Evolutionary conservation across 35 echinoderm and acorn worm species (phyloP).

Genomic region (Ptychodera flava): DNA sequence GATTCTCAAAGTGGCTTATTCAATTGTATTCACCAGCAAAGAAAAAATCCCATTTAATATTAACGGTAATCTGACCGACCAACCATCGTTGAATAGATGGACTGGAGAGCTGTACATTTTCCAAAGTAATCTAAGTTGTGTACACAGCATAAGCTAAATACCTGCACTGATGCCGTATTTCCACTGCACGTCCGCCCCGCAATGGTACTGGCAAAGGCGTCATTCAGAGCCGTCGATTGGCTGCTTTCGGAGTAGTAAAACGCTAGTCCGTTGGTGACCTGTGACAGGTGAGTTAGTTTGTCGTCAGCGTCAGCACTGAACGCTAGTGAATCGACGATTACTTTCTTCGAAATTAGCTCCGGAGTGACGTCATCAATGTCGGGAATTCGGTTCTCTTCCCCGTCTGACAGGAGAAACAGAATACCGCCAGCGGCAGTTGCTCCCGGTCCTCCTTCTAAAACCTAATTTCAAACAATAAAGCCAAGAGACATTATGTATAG

Average conservation of each 20-base stretch:
- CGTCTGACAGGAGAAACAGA: background rate
- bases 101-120: too few relatives aligned
- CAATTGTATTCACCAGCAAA: too few relatives aligned
- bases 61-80: too few relatives aligned
- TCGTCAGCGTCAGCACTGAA: slow-evolving; percentile 26
- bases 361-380: background rate
- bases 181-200: slow-evolving; percentile 1
- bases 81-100: too few relatives aligned
- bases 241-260: slow-evolving; percentile 29
- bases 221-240: slow-evolving; percentile 25
- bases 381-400: background rate
- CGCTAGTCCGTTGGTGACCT: slow-evolving; percentile 15
- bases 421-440: background rate
- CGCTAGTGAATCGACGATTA: background rate
- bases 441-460: background rate
- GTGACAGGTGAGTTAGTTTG: slow-evolving; percentile 9
- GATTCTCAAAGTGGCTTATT: too few relatives aligned
- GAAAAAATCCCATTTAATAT: too few relatives aligned
- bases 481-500: too few relatives aligned
- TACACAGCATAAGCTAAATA: too few relatives aligned
- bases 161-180: background rate
- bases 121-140: too few relatives aligned
- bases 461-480: background rate
- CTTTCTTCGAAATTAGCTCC: background rate
- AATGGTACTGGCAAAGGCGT: slow-evolving; percentile 33